These are phyloP conservation scores for Trichonephila clavata DNA, from an alignment of 1,140 invertebrate genomes.

Conservation along the genomic window DNA sequence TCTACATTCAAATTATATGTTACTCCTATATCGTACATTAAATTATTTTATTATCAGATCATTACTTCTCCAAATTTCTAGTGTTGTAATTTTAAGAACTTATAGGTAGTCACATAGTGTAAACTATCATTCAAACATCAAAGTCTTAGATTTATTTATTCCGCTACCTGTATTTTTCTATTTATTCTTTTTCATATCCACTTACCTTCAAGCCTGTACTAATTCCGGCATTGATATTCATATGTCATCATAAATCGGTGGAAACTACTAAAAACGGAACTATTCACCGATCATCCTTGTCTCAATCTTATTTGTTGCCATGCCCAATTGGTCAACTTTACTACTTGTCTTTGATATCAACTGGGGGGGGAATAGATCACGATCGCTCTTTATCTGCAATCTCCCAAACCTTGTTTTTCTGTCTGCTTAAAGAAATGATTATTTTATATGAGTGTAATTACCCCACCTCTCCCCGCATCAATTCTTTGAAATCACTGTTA, in stretches of 20 bases:
- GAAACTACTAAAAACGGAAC: neutral
- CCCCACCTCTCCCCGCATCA: neutral
- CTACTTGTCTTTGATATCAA: neutral
- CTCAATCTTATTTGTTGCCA: neutral
- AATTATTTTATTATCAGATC: no score
- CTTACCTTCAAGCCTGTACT: no score
- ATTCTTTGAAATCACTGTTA: neutral
- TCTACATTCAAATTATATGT: no score
- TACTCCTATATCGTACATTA: no score
- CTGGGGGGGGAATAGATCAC: neutral
- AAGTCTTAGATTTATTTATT: no score
- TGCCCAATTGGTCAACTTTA: neutral
- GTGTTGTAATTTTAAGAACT: no score
- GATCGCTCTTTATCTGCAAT: neutral
- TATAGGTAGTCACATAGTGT: no score
- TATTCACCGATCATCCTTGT: neutral
- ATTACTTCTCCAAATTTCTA: no score
- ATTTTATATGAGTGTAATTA: constrained; percentile 5
- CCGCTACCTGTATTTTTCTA: no score
- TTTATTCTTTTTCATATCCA: no score
- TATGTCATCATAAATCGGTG: neutral
- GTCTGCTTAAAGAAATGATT: neutral
- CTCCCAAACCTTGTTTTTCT: neutral
- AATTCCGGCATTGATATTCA: neutral
- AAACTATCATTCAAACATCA: no score